A percentile compares a stretch with the other conserved stretches of the same genome.
Evolutionary conservation across 1,140 invertebrate genomes (phyloP).

Genomic region (Drosophila sulfurigaster): DNA sequence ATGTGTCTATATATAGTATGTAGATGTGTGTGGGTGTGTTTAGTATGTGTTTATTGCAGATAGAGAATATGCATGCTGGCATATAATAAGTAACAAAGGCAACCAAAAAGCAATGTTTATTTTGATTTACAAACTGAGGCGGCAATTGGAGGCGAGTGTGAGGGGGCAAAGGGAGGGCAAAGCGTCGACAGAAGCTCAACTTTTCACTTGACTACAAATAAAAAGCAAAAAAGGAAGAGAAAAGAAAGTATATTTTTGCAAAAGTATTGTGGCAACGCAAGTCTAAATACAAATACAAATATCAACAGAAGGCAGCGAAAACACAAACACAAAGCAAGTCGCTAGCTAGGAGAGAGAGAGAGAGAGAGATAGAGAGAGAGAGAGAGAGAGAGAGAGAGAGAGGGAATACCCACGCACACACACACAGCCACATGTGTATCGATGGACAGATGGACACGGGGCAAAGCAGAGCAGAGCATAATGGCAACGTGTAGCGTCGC

Average conservation of each 20-base stretch:
- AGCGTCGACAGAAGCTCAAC: slow-evolving; percentile 51
- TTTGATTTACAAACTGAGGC: slow-evolving; percentile 66
- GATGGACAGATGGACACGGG: slow-evolving; percentile 19
- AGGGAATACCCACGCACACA: neutral
- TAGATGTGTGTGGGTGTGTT: neutral
- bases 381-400: too few species aligned
- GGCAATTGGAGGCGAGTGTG: slow-evolving; percentile 11
- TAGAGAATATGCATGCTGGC: slow-evolving; percentile 27
- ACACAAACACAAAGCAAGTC: slow-evolving; percentile 42
- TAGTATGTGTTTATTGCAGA: slow-evolving; percentile 16
- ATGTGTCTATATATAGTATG: neutral
- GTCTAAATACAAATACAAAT: slow-evolving; percentile 38
- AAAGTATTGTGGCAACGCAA: slow-evolving; percentile 41
- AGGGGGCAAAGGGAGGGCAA: neutral
- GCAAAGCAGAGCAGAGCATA: slow-evolving; percentile 23
- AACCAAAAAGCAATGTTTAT: slow-evolving; percentile 77
- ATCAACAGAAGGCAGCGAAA: slow-evolving; percentile 44
- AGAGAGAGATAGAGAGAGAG: too few species aligned
- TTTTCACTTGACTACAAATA: slow-evolving; percentile 60
- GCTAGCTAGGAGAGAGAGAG: too few species aligned
- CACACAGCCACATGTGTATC: slow-evolving; percentile 13
- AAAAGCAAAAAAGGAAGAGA: slow-evolving; percentile 9
- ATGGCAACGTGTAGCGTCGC: slow-evolving; percentile 38
- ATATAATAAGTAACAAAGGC: slow-evolving; percentile 67
- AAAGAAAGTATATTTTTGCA: slow-evolving; percentile 56